Conservation (phyloP, 1,140 invertebrate species). For the Heterodera schachtii region DNA sequence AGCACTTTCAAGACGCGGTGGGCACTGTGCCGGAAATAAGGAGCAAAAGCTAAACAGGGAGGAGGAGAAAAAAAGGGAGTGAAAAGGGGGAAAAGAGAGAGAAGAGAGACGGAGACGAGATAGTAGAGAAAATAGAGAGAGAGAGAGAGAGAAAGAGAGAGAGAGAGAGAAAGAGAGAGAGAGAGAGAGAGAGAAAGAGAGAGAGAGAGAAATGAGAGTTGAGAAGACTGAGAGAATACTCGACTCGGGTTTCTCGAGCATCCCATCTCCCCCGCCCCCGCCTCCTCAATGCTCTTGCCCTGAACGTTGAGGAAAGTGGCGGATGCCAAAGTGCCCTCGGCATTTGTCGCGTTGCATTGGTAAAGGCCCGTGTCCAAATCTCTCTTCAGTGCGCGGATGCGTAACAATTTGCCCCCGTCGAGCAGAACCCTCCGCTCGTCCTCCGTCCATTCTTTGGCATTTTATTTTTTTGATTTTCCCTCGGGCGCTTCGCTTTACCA, state of each 20-base stretch:
- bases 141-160: too few relatives aligned
- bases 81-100: too few relatives aligned
- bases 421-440: constrained; percentile 72
- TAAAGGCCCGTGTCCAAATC: constrained; percentile 89
- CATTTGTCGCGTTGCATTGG: constrained; percentile 97
- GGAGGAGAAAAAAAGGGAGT: too few relatives aligned
- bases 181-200: too few relatives aligned
- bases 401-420: constrained; percentile 56
- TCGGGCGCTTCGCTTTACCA: constrained; percentile 27
- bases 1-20: constrained; percentile 62
- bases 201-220: too few relatives aligned
- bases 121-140: too few relatives aligned
- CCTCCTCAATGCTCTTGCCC: constrained; percentile 72
- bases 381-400: constrained; percentile 79
- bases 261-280: too few relatives aligned
- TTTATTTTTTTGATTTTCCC: constrained; percentile 16
- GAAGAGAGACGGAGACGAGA: too few relatives aligned
- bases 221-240: too few relatives aligned
- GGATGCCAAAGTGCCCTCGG: constrained; percentile 94
- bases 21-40: constrained; percentile 53
- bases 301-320: constrained; percentile 96
- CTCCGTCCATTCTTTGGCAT: constrained; percentile 71
- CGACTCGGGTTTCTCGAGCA: too few relatives aligned
- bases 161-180: too few relatives aligned
- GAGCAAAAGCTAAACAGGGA: constrained; percentile 53